Conservation (phyloP, 2,797 vertebrate genomes). For the Phrynocephalus forsythii region DNA sequence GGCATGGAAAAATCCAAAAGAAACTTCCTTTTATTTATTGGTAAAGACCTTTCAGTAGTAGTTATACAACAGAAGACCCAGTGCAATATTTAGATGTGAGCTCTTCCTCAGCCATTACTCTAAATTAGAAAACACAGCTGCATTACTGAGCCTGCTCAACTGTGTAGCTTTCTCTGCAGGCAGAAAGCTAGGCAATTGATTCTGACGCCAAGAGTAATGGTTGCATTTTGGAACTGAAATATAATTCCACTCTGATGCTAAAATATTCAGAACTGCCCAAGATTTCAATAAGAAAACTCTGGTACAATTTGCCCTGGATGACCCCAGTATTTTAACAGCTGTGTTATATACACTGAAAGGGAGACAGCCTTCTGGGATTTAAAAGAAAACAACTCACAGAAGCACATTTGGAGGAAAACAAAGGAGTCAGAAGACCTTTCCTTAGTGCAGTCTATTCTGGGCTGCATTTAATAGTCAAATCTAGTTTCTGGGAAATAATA, state of each 20-base stretch:
- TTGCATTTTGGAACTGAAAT: slow-evolving; percentile 64
- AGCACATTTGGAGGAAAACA: slow-evolving; percentile 73
- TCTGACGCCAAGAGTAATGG: slow-evolving; percentile 72
- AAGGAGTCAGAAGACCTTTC: slow-evolving; percentile 55
- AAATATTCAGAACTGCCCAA: slow-evolving; percentile 59
- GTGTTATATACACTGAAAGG: slow-evolving; percentile 69
- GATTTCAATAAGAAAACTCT: slow-evolving; percentile 71
- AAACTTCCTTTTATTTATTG: slow-evolving; percentile 68
- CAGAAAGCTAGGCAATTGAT: slow-evolving; percentile 69
- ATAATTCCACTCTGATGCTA: slow-evolving; percentile 68
- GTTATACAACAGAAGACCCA: slow-evolving; percentile 59
- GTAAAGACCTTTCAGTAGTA: slow-evolving; percentile 69
- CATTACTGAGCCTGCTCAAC: slow-evolving; percentile 70
- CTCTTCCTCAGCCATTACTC: slow-evolving; percentile 72
- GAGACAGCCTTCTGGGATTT: slow-evolving; percentile 66
- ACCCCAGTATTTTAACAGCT: slow-evolving; percentile 78
- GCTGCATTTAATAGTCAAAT: slow-evolving; percentile 63
- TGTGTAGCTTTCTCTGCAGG: slow-evolving; percentile 66
- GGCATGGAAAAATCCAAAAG: slow-evolving; percentile 73
- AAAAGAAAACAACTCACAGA: slow-evolving; percentile 72
- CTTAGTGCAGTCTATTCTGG: slow-evolving; percentile 46
- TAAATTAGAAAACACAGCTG: slow-evolving; percentile 73
- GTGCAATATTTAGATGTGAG: slow-evolving; percentile 66
- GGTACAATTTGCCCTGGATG: slow-evolving; percentile 71
- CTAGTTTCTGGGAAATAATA: slow-evolving; percentile 39